Evolutionary conservation across 2,797 vertebrate species (phyloP).

Genomic region (Oreortyx pictus): DNA sequence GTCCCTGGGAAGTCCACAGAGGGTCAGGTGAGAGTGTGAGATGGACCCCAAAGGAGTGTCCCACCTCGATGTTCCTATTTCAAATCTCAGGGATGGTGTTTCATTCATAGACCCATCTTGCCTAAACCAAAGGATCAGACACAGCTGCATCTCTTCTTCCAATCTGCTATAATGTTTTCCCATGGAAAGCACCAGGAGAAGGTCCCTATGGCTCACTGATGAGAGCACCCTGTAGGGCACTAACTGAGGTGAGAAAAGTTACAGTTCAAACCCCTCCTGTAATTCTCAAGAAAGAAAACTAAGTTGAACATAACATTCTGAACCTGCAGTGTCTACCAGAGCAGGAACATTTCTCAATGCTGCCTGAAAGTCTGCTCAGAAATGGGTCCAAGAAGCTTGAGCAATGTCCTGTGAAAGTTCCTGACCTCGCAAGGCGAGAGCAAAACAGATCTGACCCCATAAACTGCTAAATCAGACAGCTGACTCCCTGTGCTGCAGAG

Average conservation of each 20-base stretch:
- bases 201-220: neutral
- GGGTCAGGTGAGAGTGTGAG: neutral
- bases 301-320: neutral
- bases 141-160: neutral
- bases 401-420: constrained; percentile 34
- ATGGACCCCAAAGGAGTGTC: neutral
- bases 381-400: neutral
- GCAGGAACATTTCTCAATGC: neutral
- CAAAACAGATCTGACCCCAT: neutral
- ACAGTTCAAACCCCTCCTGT: neutral
- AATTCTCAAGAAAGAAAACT: neutral
- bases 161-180: neutral
- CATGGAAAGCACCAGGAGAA: neutral
- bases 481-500: neutral
- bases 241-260: neutral
- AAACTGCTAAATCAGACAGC: neutral
- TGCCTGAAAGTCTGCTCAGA: neutral
- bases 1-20: neutral
- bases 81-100: neutral
- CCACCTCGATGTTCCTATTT: fast-evolving
- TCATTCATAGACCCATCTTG: neutral
- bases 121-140: neutral
- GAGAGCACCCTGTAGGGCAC: neutral
- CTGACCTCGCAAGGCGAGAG: neutral
- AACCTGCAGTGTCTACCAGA: neutral